A percentile compares a stretch with the other conserved stretches of the same genome.
Evolutionary conservation across 2,113 vertebrate species (phyloP).

Genomic region (Ctenomys sociabilis): DNA sequence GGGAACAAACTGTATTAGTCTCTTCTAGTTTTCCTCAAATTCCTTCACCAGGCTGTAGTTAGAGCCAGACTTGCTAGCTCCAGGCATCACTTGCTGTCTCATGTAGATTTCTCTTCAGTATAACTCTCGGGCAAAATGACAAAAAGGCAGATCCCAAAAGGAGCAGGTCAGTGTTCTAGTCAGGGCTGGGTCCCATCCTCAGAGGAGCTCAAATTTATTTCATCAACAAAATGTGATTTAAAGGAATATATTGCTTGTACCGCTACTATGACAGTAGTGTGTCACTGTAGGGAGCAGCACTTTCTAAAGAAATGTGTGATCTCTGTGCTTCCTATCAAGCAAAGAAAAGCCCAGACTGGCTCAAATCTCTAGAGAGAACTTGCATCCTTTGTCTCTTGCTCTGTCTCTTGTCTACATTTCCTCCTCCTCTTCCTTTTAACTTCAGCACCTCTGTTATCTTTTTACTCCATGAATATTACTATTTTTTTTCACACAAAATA

Average conservation of each 20-base stretch:
- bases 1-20: slow-evolving; percentile 63
- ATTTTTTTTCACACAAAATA: too few species aligned
- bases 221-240: slow-evolving; percentile 32
- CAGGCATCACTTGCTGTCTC: slow-evolving; percentile 56
- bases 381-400: neutral
- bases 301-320: slow-evolving; percentile 51
- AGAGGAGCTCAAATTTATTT: slow-evolving; percentile 60
- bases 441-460: neutral
- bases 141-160: neutral
- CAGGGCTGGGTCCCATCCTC: slow-evolving; percentile 30
- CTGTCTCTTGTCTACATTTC: neutral
- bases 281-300: neutral
- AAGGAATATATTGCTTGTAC: slow-evolving; percentile 55
- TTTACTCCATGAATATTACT: neutral
- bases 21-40: neutral
- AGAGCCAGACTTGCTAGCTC: slow-evolving; percentile 63
- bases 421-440: neutral
- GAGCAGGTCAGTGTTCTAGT: slow-evolving; percentile 44
- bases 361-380: neutral
- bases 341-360: neutral
- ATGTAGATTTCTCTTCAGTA: neutral
- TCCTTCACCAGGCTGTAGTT: slow-evolving; percentile 37
- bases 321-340: neutral
- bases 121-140: slow-evolving; percentile 56
- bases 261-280: neutral